Evolutionary conservation across 2,888 invertebrate genomes (phyloP), one percentile per base, ranked within the genome.

Genomic region (Dryomyza anilis): DNA sequence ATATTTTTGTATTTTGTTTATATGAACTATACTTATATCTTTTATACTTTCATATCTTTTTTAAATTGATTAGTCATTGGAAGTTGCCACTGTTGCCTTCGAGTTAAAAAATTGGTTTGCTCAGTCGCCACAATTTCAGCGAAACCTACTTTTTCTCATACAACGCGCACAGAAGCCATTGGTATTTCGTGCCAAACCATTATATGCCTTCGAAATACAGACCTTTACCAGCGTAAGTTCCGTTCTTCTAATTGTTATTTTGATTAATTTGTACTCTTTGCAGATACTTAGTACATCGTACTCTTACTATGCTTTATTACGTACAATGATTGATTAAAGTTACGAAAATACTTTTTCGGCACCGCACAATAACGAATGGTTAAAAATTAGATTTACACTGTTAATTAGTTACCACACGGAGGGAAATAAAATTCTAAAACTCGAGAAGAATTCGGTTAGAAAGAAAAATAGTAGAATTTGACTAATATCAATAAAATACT

Each of bases 221-320:
- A 73, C 81, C 30, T 79, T 81, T 64, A 72, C 76, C n/a, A 72
- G 71, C 5, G 81, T 81, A 72, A 73, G 71, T 52, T 14, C 6
- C n/a, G 3, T 8, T 45, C 16, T 52, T 23, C 14, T 8, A 12
- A 25, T 50, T 2, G 2, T 14, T 25, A 21, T 14, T 27, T 36
- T 10, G 14, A 62, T 16, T 43, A 19, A 7, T 29, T n/a, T 5
- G 1, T 16, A 27, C 45, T 60, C 10, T 16, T 67, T 73, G 8
- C 67, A 80, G 80, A 76, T 81, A 57, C 71, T 80, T 3, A 70
- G 71, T 25, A 66, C 69, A 4, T 71, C 72, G 3, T 72, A 72
- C 64, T 69, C 72, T 2, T 65, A 76, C n/a, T 69, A 74, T 55
- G 71, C 79, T 19, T 33, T 78, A 8, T 55, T 78, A 36, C 69